Percentiles rank a stretch among this genome's conserved stretches.
Evolutionary conservation across 2,113 vertebrate genomes (phyloP).

Genomic region (Odobenus rosmarus): DNA sequence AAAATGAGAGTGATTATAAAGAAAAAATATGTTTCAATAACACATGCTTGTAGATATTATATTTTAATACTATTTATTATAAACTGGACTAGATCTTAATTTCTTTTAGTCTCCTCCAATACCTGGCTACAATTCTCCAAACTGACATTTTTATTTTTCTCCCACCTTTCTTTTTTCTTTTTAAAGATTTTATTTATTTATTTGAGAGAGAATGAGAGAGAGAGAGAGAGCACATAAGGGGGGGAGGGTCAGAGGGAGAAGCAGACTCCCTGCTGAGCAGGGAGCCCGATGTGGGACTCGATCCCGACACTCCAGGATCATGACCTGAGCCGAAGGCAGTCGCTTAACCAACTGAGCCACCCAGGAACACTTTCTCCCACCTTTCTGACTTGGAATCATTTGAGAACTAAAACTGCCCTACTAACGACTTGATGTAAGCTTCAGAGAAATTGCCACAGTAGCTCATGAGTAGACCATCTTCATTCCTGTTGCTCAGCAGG

Average conservation of each 20-base stretch:
- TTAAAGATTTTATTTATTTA: no score
- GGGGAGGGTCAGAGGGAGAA: no score
- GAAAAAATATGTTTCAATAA: neutral
- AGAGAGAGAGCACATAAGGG: no score
- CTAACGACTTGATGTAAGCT: neutral
- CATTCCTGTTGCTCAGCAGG: neutral
- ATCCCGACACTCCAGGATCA: no score
- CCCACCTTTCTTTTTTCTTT: neutral
- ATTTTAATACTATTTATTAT: neutral
- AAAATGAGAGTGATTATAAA: neutral
- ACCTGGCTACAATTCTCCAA: neutral
- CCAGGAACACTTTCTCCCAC: neutral
- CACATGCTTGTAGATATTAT: neutral
- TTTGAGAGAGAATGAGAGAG: no score
- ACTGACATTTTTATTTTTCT: neutral
- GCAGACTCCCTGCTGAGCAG: no score
- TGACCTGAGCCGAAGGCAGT: no score
- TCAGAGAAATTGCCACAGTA: neutral
- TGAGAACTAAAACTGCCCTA: neutral
- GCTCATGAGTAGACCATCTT: neutral
- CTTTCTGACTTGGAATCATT: neutral
- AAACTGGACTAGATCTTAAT: neutral
- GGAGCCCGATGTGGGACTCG: no score
- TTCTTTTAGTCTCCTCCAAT: neutral
- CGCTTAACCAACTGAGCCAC: no score